phyloP scores from a whole-genome alignment of 2,888 invertebrate species.

The Cheilosia soror region DNA sequence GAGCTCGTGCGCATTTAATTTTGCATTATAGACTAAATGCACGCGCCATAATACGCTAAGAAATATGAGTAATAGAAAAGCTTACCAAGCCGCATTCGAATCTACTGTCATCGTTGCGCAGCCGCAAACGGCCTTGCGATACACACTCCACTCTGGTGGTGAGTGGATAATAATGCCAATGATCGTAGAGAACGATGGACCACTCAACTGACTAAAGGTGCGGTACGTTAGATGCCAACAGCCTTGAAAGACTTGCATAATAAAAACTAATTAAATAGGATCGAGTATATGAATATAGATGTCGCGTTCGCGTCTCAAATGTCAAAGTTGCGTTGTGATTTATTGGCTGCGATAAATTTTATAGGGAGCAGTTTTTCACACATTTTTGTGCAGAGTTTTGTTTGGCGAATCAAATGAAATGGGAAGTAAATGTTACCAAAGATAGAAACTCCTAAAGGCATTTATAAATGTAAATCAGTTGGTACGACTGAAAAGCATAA shows the following conservation, averaged over 20 bases:
- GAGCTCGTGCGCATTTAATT: conserved; percentile 10
- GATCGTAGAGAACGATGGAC: conserved; percentile 57
- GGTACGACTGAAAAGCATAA: conserved; percentile 30
- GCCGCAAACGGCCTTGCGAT: conserved; percentile 61
- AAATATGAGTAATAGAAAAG: conserved; percentile 45
- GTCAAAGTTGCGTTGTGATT: conserved; percentile 65
- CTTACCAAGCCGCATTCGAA: conserved; percentile 35
- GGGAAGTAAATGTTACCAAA: conserved; percentile 54
- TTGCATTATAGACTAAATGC: conserved; percentile 3
- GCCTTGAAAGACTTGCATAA: conserved; percentile 71
- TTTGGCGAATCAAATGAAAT: conserved; percentile 25
- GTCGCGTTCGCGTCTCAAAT: conserved; percentile 57
- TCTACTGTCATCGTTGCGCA: conserved; percentile 24
- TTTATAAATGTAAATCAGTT: conserved; percentile 52
- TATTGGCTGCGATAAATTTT: conserved; percentile 26
- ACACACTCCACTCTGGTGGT: conserved; percentile 15
- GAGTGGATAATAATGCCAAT: conserved; percentile 16
- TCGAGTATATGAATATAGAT: conserved; percentile 10
- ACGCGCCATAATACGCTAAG: conserved; percentile 15
- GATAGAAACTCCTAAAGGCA: conserved; percentile 36
- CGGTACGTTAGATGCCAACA: conserved; percentile 42
- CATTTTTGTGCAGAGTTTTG: neutral
- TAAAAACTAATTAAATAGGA: conserved; percentile 55
- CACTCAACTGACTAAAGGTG: conserved; percentile 33
- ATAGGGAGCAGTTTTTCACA: conserved; percentile 40